Evolutionary conservation across 2,113 vertebrate species (phyloP).

Genomic region (Ciconia stormi): DNA sequence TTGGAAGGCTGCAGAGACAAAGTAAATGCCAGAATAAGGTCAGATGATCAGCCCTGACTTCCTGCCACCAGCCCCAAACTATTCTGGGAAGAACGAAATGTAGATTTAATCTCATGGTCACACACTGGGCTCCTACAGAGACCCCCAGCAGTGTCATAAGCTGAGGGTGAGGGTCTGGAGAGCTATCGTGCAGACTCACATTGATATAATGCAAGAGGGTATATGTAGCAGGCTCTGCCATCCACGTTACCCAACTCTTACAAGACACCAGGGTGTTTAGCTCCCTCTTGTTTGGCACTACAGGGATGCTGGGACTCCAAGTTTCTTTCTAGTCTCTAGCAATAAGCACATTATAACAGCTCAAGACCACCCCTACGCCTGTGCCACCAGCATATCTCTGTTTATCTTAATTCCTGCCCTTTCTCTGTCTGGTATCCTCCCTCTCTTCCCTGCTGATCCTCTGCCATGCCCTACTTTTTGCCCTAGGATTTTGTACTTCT

Average conservation of each 20-base stretch:
- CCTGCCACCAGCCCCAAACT: neutral
- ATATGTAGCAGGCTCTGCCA: neutral
- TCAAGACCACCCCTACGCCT: neutral
- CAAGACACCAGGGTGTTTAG: neutral
- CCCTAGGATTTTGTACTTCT: neutral
- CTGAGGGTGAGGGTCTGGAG: neutral
- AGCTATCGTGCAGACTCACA: neutral
- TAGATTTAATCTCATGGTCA: neutral
- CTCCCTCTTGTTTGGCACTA: neutral
- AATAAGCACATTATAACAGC: neutral
- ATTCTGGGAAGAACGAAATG: neutral
- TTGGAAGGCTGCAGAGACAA: neutral
- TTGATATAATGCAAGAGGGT: fast-evolving
- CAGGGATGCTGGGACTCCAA: neutral
- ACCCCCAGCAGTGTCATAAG: neutral
- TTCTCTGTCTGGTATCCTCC: neutral
- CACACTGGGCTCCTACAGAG: neutral
- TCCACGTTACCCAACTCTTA: neutral
- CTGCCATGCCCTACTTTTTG: neutral
- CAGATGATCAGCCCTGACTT: neutral
- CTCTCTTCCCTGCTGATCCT: neutral
- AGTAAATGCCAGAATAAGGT: neutral
- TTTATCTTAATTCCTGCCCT: neutral
- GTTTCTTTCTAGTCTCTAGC: neutral
- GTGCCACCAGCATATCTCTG: neutral